Evolutionary conservation across 2,888 invertebrate species (phyloP).

Genomic region (Acronicta alni): DNA sequence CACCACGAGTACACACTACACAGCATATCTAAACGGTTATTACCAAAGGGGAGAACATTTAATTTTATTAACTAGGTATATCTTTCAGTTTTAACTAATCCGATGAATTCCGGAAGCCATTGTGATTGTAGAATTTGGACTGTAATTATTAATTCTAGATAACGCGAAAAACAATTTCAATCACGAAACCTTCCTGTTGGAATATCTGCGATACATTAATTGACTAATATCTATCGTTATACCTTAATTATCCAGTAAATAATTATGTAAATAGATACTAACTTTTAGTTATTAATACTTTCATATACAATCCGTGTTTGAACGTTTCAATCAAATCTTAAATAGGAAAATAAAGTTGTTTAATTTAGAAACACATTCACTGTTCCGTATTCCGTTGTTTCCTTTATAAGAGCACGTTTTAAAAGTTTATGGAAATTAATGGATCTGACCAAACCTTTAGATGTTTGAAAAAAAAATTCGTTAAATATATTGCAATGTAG

Average conservation of each 20-base stretch:
- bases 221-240: slow-evolving; percentile 5
- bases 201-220: slow-evolving; percentile 16
- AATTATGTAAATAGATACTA: slow-evolving; percentile 11
- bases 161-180: slow-evolving; percentile 6
- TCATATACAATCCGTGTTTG: slow-evolving; percentile 26
- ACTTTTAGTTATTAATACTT: slow-evolving; percentile 15
- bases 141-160: slow-evolving; percentile 15
- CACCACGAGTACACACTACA: too few species aligned
- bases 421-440: slow-evolving; percentile 10
- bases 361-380: slow-evolving; percentile 38
- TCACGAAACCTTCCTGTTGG: slow-evolving; percentile 20
- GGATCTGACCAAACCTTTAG: background rate
- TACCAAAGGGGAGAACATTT: slow-evolving; percentile 21
- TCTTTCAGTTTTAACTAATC: slow-evolving; percentile 18
- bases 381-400: slow-evolving; percentile 41
- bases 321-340: slow-evolving; percentile 20
- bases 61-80: slow-evolving; percentile 22
- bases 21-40: slow-evolving; percentile 11
- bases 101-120: slow-evolving; percentile 26
- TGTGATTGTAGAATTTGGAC: slow-evolving; percentile 10
- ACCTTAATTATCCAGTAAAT: background rate
- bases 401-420: slow-evolving; percentile 41
- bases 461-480: background rate
- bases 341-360: slow-evolving; percentile 26
- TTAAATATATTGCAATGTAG: too few species aligned